Percentiles rank a stretch among this genome's conserved stretches.
phyloP scores from a whole-genome alignment of 2,797 vertebrate genomes.

The Spatula clypeata region DNA sequence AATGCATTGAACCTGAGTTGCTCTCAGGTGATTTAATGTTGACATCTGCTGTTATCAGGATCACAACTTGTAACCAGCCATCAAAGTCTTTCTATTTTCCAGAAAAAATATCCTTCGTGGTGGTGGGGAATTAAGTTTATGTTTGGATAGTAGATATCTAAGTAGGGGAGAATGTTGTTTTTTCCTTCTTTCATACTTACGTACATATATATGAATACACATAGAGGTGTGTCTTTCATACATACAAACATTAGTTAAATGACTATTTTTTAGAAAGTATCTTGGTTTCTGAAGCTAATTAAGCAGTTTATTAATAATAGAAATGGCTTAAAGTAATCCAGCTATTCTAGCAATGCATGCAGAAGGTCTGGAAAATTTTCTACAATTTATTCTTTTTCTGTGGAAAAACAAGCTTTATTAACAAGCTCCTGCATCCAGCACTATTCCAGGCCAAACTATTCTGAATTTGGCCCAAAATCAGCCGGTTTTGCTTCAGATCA shows the following conservation, averaged over 20 bases:
- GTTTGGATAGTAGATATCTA: neutral
- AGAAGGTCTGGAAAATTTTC: conserved; percentile 28
- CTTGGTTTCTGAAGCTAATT: conserved; percentile 21
- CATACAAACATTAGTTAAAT: neutral
- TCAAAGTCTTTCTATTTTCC: neutral
- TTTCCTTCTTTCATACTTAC: neutral
- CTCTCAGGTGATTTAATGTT: conserved; percentile 6
- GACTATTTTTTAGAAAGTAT: neutral
- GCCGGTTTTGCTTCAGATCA: neutral
- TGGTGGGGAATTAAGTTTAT: neutral
- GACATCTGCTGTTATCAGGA: neutral
- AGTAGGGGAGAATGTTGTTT: neutral
- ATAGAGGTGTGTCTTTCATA: neutral
- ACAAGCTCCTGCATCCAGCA: neutral
- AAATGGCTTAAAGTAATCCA: conserved; percentile 1
- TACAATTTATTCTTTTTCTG: neutral
- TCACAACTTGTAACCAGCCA: neutral
- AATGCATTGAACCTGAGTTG: neutral
- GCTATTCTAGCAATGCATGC: neutral
- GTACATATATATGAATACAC: no score
- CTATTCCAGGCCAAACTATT: neutral
- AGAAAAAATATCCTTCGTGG: neutral
- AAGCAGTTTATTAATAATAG: neutral
- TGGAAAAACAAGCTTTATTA: neutral
- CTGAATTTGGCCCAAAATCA: neutral